Percentiles rank a stretch among this genome's conserved stretches.
These are phyloP conservation scores for Tamias sibiricus DNA, from an alignment of 2,113 vertebrate genomes.

Conservation along the genomic window DNA sequence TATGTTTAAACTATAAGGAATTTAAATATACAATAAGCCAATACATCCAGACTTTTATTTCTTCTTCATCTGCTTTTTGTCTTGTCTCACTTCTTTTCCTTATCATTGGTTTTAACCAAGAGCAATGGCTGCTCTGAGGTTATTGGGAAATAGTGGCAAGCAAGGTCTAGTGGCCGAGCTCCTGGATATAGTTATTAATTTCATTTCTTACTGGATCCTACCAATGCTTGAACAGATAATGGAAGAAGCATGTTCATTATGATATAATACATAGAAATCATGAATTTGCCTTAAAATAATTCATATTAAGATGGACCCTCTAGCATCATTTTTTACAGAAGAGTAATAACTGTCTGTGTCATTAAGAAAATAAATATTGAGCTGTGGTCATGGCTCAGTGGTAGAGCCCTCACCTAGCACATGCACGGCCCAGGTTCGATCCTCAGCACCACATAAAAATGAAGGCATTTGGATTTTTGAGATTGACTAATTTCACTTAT, in stretches of 20 bases:
- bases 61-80: slow-evolving; percentile 31
- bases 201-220: not conserved
- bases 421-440: too few species aligned
- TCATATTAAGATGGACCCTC: not conserved
- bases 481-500: too few species aligned
- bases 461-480: too few species aligned
- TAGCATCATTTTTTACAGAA: slow-evolving; percentile 41
- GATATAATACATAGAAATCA: slow-evolving; percentile 3
- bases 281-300: slow-evolving; percentile 36
- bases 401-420: too few species aligned
- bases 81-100: not conserved
- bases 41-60: not conserved
- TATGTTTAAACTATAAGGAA: slow-evolving; percentile 25
- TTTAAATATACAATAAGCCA: slow-evolving; percentile 50
- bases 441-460: too few species aligned
- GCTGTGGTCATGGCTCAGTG: too few species aligned
- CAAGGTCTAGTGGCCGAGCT: not conserved
- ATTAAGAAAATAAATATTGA: slow-evolving; percentile 48
- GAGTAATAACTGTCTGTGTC: not conserved
- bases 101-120: slow-evolving; percentile 37
- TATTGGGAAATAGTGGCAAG: not conserved
- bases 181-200: slow-evolving; percentile 21
- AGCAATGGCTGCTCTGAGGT: not conserved
- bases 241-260: slow-evolving; percentile 9
- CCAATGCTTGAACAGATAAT: slow-evolving; percentile 18